Conservation (phyloP, 2,888 invertebrate species). For the Lithophane socia region DNA sequence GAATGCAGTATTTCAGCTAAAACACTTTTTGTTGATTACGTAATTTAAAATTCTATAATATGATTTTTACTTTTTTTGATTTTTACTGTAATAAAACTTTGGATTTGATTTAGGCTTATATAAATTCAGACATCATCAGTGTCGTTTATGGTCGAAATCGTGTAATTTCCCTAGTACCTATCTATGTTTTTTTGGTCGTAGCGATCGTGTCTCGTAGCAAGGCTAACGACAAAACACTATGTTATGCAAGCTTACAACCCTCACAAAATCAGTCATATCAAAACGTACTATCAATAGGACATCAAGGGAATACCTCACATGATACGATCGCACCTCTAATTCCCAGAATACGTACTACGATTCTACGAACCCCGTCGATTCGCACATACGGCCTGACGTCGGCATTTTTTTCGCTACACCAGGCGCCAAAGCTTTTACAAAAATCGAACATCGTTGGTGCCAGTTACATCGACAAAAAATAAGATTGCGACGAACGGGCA, state of each 20-base stretch:
- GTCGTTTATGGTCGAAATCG: not conserved
- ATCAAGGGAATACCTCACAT: conserved; percentile 66
- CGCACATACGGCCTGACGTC: conserved; percentile 79
- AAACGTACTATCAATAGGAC: conserved; percentile 20
- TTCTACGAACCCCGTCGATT: conserved; percentile 82
- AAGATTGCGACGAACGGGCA: conserved; percentile 79
- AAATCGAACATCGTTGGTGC: conserved; percentile 71
- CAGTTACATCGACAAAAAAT: conserved; percentile 77
- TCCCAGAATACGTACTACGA: conserved; percentile 79
- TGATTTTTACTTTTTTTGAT: no score
- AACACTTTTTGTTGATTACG: not conserved
- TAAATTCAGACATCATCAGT: not conserved
- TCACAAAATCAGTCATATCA: conserved; percentile 17
- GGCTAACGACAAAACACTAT: not conserved
- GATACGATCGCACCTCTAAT: conserved; percentile 71
- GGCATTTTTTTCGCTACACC: conserved; percentile 77
- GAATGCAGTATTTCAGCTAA: not conserved
- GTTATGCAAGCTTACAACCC: not conserved
- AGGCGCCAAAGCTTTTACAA: conserved; percentile 89
- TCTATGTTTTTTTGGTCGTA: no score
- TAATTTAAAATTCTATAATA: no score
- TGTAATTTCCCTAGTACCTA: not conserved
- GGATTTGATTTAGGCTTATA: not conserved
- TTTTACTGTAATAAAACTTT: no score
- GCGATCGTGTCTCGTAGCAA: not conserved